These are phyloP conservation scores for Drosophila ustulata DNA, from an alignment of 2,888 invertebrate genomes.

Conservation along the genomic window DNA sequence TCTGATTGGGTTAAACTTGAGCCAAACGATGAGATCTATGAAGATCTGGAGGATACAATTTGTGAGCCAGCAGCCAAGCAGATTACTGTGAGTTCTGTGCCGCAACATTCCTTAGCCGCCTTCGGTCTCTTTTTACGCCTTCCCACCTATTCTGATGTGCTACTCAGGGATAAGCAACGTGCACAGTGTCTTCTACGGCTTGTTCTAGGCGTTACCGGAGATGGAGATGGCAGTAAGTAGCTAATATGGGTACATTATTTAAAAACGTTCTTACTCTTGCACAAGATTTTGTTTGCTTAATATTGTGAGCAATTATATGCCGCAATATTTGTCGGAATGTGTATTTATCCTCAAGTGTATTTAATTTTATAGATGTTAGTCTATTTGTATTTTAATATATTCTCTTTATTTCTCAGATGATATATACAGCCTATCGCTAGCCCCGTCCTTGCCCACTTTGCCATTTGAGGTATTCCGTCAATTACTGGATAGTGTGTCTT, in stretches of 20 bases:
- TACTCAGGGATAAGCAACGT: conserved; percentile 92
- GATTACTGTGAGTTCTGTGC: conserved; percentile 88
- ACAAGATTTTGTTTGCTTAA: neutral
- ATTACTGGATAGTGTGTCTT: conserved; percentile 91
- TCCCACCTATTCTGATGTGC: conserved; percentile 95
- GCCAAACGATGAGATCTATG: conserved; percentile 88
- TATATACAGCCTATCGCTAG: conserved; percentile 89
- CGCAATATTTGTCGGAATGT: too few relatives aligned
- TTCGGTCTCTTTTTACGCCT: conserved; percentile 95
- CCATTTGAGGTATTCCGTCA: conserved; percentile 87
- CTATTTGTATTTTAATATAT: too few relatives aligned
- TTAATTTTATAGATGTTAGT: too few relatives aligned
- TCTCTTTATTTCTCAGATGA: conserved; percentile 85
- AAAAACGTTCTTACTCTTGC: neutral
- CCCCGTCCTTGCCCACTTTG: conserved; percentile 88
- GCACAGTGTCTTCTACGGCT: conserved; percentile 94
- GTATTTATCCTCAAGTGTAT: too few relatives aligned
- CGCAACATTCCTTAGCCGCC: conserved; percentile 95
- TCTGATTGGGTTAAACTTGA: conserved; percentile 86
- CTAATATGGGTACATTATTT: neutral
- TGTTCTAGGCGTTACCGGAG: conserved; percentile 95
- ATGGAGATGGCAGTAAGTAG: conserved; percentile 93
- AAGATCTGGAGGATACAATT: conserved; percentile 87
- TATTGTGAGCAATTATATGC: too few relatives aligned
- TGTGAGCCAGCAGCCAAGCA: conserved; percentile 86